Percentiles rank a stretch among this genome's conserved stretches.
Evolutionary conservation across 1,140 invertebrate species (phyloP).

Genomic region (Drosophila leontia): DNA sequence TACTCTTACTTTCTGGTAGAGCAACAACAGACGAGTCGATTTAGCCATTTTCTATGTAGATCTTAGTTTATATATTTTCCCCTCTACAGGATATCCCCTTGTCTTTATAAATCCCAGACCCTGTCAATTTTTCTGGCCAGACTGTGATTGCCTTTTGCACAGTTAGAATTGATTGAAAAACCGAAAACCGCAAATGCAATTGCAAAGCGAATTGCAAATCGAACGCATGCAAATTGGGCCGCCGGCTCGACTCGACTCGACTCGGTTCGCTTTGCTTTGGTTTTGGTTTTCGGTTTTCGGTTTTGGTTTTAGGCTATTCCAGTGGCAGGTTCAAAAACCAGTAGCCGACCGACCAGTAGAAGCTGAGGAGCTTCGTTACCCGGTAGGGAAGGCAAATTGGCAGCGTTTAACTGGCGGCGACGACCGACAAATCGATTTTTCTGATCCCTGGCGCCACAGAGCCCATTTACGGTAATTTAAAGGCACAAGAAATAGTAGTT

Average conservation of each 20-base stretch:
- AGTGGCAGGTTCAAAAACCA: slow-evolving; percentile 56
- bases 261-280: background rate
- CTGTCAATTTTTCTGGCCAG: slow-evolving; percentile 12
- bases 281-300: slow-evolving; percentile 3
- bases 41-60: background rate
- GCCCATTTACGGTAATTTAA: slow-evolving; percentile 78
- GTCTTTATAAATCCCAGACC: background rate
- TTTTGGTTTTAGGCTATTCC: slow-evolving; percentile 8
- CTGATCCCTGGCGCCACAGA: slow-evolving; percentile 71
- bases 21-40: background rate
- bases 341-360: slow-evolving; percentile 40
- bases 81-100: slow-evolving; percentile 5
- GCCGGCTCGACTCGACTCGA: slow-evolving; percentile 19
- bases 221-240: slow-evolving; percentile 78
- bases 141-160: slow-evolving; percentile 69
- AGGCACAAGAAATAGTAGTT: slow-evolving; percentile 32
- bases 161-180: slow-evolving; percentile 80
- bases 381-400: slow-evolving; percentile 59
- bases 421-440: slow-evolving; percentile 79
- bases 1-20: background rate
- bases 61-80: background rate
- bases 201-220: slow-evolving; percentile 78
- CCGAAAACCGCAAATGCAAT: slow-evolving; percentile 77
- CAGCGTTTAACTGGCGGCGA: slow-evolving; percentile 78
- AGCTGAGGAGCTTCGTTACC: background rate